Percentiles rank a stretch among this genome's conserved stretches.
Evolutionary conservation across 2,113 vertebrate genomes (phyloP).

Genomic region (Xyliphius kryptos): DNA sequence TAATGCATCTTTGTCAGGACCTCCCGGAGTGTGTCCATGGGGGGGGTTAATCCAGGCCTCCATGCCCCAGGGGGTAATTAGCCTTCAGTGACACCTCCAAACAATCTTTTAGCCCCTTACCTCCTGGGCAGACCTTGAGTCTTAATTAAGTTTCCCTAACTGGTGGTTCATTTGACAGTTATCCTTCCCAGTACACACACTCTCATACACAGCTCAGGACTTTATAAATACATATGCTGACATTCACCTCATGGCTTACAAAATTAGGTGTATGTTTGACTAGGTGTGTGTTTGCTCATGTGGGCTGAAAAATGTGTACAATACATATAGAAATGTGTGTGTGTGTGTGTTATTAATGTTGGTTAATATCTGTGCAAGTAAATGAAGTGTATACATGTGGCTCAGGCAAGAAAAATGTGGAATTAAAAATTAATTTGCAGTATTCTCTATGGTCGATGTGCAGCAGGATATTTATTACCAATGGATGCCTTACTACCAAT

Average conservation of each 20-base stretch:
- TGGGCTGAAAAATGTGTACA: not conserved
- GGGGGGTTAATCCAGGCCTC: constrained; percentile 44
- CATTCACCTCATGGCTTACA: constrained; percentile 12
- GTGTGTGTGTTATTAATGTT: too few relatives aligned
- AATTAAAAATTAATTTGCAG: too few relatives aligned
- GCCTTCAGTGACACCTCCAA: constrained; percentile 47
- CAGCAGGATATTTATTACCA: too few relatives aligned
- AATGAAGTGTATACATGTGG: too few relatives aligned
- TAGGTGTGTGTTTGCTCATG: not conserved
- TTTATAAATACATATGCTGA: constrained; percentile 19
- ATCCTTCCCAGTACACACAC: constrained; percentile 38
- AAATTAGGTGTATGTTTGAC: not conserved
- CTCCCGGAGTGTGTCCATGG: constrained; percentile 37
- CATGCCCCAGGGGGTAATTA: constrained; percentile 46
- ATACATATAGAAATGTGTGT: constrained; percentile 2
- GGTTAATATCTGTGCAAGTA: too few relatives aligned
- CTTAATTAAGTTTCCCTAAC: constrained; percentile 43
- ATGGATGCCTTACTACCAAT: too few relatives aligned
- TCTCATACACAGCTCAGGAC: constrained; percentile 19
- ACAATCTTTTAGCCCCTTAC: too few relatives aligned
- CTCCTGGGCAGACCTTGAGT: constrained; percentile 34
- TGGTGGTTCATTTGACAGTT: constrained; percentile 36
- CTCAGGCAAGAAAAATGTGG: too few relatives aligned
- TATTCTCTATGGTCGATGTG: too few relatives aligned
- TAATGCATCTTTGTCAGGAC: constrained; percentile 49